A percentile compares a stretch with the other conserved stretches of the same genome.
phyloP scores from a whole-genome alignment of 1,140 invertebrate species.

The Homalodisca vitripennis region DNA sequence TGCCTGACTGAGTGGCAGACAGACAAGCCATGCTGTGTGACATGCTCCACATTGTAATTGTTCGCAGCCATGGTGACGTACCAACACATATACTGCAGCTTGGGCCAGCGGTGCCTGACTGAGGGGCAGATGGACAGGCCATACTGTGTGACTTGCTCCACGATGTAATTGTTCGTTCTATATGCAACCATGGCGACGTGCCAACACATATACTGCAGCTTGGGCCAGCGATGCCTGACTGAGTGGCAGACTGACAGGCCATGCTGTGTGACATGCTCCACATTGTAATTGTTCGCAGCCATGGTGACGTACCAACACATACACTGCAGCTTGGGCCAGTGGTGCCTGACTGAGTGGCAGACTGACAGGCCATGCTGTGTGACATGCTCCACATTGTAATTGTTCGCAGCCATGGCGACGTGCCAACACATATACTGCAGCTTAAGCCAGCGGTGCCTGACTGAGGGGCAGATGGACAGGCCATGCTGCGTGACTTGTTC shows the following conservation, averaged over 20 bases:
- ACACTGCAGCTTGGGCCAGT: conserved; percentile 69
- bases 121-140: conserved; percentile 69
- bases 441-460: conserved; percentile 71
- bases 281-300: conserved; percentile 56
- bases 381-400: conserved; percentile 58
- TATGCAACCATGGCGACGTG: conserved; percentile 74
- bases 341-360: conserved; percentile 69
- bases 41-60: conserved; percentile 63
- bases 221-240: conserved; percentile 72
- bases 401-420: conserved; percentile 63
- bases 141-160: conserved; percentile 75
- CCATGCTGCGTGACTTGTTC: conserved; percentile 78
- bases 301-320: conserved; percentile 72
- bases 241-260: conserved; percentile 69
- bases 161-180: too few relatives aligned
- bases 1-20: conserved; percentile 72
- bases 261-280: conserved; percentile 72
- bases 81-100: conserved; percentile 67
- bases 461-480: conserved; percentile 63
- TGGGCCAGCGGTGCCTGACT: conserved; percentile 72
- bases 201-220: conserved; percentile 67
- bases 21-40: conserved; percentile 72
- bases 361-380: conserved; percentile 74
- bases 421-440: conserved; percentile 73
- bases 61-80: conserved; percentile 74